These are phyloP conservation scores for Tinea pellionella DNA, from an alignment of 2,888 invertebrate genomes.

Conservation along the genomic window DNA sequence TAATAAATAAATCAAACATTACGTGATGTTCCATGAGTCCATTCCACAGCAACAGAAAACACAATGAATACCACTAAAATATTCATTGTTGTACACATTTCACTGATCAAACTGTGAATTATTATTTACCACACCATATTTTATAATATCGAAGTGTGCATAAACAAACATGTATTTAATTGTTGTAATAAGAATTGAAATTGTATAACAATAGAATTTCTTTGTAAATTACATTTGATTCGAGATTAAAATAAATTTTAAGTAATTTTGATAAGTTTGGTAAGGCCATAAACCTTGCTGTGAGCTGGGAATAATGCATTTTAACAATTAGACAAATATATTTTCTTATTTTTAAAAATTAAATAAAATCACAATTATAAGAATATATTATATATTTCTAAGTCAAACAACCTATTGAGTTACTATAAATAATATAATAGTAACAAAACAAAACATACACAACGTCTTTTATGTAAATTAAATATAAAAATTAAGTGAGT, in stretches of 20 bases:
- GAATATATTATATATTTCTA: too few relatives aligned
- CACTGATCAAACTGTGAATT: neutral
- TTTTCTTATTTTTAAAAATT: too few relatives aligned
- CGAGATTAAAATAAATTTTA: neutral
- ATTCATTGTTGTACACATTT: neutral
- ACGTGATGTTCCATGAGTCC: neutral
- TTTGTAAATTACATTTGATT: neutral
- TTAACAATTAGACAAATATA: too few relatives aligned
- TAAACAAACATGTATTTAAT: neutral
- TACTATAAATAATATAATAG: too few relatives aligned
- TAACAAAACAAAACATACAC: too few relatives aligned
- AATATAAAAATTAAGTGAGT: too few relatives aligned
- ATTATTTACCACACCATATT: neutral
- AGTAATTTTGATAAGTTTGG: too few relatives aligned
- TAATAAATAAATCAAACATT: neutral
- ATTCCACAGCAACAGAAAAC: neutral
- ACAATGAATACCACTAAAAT: neutral
- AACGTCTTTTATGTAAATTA: too few relatives aligned
- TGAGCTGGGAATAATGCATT: too few relatives aligned
- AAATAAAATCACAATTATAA: too few relatives aligned
- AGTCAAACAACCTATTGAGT: too few relatives aligned
- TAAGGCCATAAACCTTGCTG: too few relatives aligned
- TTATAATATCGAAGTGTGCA: neutral
- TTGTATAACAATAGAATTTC: neutral
- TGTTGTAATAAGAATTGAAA: neutral